Evolutionary conservation across 2,797 vertebrate species (phyloP).

Genomic region (Sebastes goodei): DNA sequence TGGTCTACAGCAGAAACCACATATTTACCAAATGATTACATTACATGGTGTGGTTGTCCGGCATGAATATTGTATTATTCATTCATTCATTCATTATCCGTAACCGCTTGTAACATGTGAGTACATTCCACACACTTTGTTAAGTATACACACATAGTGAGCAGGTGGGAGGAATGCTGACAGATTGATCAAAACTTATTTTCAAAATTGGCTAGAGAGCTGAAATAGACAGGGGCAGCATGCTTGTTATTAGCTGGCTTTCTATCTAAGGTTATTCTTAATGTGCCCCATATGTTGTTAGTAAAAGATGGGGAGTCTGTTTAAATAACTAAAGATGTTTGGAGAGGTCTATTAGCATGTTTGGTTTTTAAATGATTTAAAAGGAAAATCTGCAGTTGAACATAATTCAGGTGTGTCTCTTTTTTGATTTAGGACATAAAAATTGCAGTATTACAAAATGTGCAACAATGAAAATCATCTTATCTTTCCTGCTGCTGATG

Average conservation of each 20-base stretch:
- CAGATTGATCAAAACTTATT: neutral
- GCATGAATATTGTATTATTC: neutral
- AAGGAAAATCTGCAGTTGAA: constrained; percentile 19
- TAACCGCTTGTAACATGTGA: no score
- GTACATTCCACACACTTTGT: neutral
- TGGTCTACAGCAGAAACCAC: constrained; percentile 25
- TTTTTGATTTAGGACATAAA: constrained; percentile 20
- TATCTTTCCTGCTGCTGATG: constrained; percentile 39
- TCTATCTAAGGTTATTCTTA: neutral
- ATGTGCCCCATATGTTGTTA: constrained; percentile 19
- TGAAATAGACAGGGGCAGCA: neutral
- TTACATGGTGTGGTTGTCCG: neutral
- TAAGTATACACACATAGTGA: neutral
- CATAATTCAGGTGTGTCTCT: constrained; percentile 43
- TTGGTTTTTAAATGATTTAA: constrained; percentile 43
- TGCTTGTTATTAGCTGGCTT: neutral
- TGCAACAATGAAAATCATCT: constrained; percentile 8
- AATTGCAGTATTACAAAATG: constrained; percentile 9
- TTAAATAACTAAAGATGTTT: constrained; percentile 30
- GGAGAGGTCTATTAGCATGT: constrained; percentile 31
- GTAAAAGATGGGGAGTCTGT: constrained; percentile 15
- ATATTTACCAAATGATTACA: neutral
- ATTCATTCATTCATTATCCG: no score
- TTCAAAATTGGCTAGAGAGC: neutral
- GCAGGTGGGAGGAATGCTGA: neutral